Base-by-base conservation (phyloP, 2,113 vertebrate genomes). In the Gnathonemus longibarbis region DNA sequence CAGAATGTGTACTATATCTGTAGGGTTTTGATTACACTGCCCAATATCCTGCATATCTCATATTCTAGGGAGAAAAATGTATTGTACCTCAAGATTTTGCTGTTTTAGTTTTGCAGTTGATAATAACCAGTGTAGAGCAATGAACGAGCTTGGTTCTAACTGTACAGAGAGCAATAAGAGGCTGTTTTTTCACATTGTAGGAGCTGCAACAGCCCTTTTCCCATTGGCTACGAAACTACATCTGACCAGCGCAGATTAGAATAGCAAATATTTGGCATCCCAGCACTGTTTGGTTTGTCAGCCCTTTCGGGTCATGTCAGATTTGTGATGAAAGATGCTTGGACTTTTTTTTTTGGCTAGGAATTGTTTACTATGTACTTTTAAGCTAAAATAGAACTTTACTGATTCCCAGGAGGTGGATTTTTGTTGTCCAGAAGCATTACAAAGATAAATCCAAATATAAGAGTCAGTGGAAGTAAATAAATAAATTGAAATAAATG, bases 241-340 rank as follows among this genome's bases (percentile, higher is more conserved):
- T 84, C 46, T 58, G 39, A 46, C 90, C 48, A 21, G 91, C 88
- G 9, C 89, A 91, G 90, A 90, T 91, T 88, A 90, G 62, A 91
- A 92, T 93, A 91, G 91, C 89, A 90, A 92, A 92, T 89, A 89
- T 91, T 92, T 88, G 89, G 90, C 92, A 80, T 85, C 88, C 50
- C 90, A 89, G 89, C 62, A 87, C 90, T 88, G 45, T 88, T 90
- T 91, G 91, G 88, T 91, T 90, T 93, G 91, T 92, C 88, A 89
- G 89, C 87, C 88, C 91, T n/a, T n/a, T 15, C n/a, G 66, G 85
- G 46, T 87, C 66, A 77, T 56, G 31, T 77, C 21, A 88, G 42
- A 77, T 87, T 87, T 50, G 62, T 74, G 46, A 74, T 42, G 52
- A 46, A 84, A 48, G 83, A 3, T 48, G 17, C 24, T 5, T 46